These are phyloP conservation scores for Lycia hirtaria DNA, from an alignment of 2,888 invertebrate species.

Conservation along the genomic window DNA sequence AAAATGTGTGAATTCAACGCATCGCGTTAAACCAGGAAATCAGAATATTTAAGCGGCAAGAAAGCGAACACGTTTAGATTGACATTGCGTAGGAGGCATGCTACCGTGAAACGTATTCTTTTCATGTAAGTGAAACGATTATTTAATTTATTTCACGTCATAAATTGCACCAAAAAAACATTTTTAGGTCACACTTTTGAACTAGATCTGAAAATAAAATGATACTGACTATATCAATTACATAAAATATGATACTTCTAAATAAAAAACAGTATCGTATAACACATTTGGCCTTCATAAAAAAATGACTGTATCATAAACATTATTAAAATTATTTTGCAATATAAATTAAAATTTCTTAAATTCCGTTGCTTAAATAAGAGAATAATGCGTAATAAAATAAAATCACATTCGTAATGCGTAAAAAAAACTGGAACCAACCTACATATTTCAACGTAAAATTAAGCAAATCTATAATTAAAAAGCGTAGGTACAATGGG, in stretches of 20 bases:
- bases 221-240: background rate
- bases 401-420: too few relatives aligned
- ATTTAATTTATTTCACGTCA: too few relatives aligned
- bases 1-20: conserved; percentile 14
- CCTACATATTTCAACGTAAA: too few relatives aligned
- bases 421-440: too few relatives aligned
- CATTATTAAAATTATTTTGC: background rate
- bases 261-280: conserved; percentile 32
- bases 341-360: too few relatives aligned
- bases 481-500: too few relatives aligned
- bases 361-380: too few relatives aligned
- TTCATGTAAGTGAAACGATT: background rate
- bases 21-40: conserved; percentile 44
- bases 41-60: conserved; percentile 46
- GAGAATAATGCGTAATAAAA: too few relatives aligned
- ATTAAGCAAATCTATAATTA: too few relatives aligned
- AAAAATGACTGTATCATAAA: conserved; percentile 4
- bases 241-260: conserved; percentile 3
- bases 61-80: conserved; percentile 42
- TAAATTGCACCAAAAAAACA: too few relatives aligned
- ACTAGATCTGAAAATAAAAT: too few relatives aligned
- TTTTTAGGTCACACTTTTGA: too few relatives aligned
- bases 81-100: conserved; percentile 40
- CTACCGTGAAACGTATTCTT: conserved; percentile 7
- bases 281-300: conserved; percentile 1